phyloP scores from a whole-genome alignment of 2,888 invertebrate genomes.

The Rhorus exstirpatorius region DNA sequence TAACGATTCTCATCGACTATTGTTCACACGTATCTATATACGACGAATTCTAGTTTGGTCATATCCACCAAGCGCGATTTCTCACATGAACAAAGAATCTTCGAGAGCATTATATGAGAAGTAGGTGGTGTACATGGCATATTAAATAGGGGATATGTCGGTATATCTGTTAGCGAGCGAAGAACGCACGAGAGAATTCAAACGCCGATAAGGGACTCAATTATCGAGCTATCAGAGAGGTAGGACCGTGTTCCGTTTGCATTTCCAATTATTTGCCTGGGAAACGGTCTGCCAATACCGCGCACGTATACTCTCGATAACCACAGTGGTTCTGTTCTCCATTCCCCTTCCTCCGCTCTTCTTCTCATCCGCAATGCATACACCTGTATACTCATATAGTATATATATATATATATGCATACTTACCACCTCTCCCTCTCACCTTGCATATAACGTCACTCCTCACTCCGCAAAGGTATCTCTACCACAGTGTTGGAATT shows the following conservation, averaged over 20 bases:
- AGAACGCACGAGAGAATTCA: conserved; percentile 77
- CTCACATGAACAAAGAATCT: neutral
- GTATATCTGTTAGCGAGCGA: conserved; percentile 31
- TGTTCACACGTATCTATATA: neutral
- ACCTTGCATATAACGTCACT: conserved; percentile 45
- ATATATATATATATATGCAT: conserved; percentile 37
- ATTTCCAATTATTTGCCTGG: conserved; percentile 86
- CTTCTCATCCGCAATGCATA: conserved; percentile 28
- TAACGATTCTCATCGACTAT: neutral
- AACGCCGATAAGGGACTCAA: conserved; percentile 86
- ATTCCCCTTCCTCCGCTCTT: conserved; percentile 51
- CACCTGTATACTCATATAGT: conserved; percentile 12
- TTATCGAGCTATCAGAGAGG: conserved; percentile 85
- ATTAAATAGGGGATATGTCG: conserved; percentile 18
- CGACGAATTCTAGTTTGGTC: neutral
- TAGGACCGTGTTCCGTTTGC: conserved; percentile 83
- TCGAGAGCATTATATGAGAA: conserved; percentile 14
- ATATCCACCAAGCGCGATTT: neutral
- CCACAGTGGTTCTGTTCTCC: conserved; percentile 51
- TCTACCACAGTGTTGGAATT: conserved; percentile 23
- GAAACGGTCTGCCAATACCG: conserved; percentile 85
- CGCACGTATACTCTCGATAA: conserved; percentile 79
- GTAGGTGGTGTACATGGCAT: conserved; percentile 5
- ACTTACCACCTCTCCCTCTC: conserved; percentile 64
- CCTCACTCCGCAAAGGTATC: conserved; percentile 29